Evolutionary conservation across 2,113 vertebrate genomes (phyloP).

Genomic region (Ginglymostoma cirratum): DNA sequence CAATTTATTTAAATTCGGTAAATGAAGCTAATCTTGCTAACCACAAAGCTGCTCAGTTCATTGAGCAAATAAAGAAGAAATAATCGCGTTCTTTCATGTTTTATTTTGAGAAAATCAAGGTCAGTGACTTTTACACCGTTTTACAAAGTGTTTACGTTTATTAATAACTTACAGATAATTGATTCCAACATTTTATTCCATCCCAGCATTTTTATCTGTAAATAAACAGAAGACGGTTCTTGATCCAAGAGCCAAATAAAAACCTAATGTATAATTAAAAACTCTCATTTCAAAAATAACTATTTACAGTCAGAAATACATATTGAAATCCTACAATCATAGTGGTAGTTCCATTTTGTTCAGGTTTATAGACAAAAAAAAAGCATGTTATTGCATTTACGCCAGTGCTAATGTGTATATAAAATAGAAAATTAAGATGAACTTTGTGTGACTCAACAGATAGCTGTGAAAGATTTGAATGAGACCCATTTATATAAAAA

Average conservation of each 20-base stretch:
- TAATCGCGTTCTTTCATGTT: slow-evolving; percentile 4
- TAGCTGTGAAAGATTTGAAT: not conserved
- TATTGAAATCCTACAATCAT: not conserved
- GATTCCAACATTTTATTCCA: not conserved
- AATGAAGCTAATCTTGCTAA: slow-evolving; percentile 6
- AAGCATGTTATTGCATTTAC: not conserved
- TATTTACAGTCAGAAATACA: not conserved
- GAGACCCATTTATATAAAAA: not conserved
- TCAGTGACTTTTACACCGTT: not conserved
- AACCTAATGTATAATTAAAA: not conserved
- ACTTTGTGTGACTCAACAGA: not conserved
- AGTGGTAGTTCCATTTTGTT: slow-evolving; percentile 3
- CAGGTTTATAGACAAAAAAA: not conserved
- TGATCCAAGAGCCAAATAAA: not conserved
- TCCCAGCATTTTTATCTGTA: not conserved
- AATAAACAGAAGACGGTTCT: not conserved
- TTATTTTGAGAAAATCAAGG: slow-evolving; percentile 26
- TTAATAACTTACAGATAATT: not conserved
- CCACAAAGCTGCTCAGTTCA: not conserved
- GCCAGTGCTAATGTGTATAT: not conserved
- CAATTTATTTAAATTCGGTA: slow-evolving; percentile 35
- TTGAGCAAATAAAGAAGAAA: slow-evolving; percentile 29
- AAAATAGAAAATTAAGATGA: not conserved
- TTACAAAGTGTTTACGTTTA: slow-evolving; percentile 25
- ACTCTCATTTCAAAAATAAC: slow-evolving; percentile 21